Evolutionary conservation across 1,140 invertebrate genomes (phyloP).

Genomic region (Probaryconus sp.): DNA sequence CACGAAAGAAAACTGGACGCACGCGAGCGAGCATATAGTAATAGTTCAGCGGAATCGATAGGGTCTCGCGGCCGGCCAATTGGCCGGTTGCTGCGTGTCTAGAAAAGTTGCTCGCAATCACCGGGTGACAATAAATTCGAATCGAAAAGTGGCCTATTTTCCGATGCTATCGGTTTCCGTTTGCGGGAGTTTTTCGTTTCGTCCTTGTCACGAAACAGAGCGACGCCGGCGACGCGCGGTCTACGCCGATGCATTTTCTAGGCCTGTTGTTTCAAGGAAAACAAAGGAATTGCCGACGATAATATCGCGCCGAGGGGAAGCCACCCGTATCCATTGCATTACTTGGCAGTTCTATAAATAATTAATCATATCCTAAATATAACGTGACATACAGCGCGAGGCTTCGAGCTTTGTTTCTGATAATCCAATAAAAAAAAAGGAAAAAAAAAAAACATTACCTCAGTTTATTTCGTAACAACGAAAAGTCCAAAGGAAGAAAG

Average conservation of each 20-base stretch:
- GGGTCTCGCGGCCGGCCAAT: conserved; percentile 30
- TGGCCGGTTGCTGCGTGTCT: conserved; percentile 42
- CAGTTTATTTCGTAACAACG: too few relatives aligned
- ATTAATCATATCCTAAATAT: conserved; percentile 74
- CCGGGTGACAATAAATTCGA: conserved; percentile 48
- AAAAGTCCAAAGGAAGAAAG: background rate
- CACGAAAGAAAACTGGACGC: conserved; percentile 41
- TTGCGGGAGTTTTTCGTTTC: background rate
- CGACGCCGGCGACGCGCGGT: conserved; percentile 7
- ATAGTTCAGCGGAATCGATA: conserved; percentile 54
- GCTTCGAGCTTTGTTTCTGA: conserved; percentile 39
- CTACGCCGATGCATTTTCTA: conserved; percentile 41
- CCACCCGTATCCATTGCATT: conserved; percentile 57
- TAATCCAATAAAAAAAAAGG: too few relatives aligned
- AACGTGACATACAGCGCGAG: conserved; percentile 58
- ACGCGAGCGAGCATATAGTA: conserved; percentile 44
- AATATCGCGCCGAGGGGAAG: conserved; percentile 56
- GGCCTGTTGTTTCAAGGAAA: conserved; percentile 46
- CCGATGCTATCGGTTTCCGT: conserved; percentile 34
- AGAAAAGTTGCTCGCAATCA: conserved; percentile 34
- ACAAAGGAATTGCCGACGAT: conserved; percentile 65
- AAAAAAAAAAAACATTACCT: background rate
- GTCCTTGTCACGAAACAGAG: background rate
- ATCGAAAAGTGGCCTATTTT: conserved; percentile 45
- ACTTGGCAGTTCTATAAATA: conserved; percentile 67